Percentiles rank a stretch among this genome's conserved stretches.
Conservation (phyloP, 2,888 invertebrate species). For the Idaea aversata region DNA sequence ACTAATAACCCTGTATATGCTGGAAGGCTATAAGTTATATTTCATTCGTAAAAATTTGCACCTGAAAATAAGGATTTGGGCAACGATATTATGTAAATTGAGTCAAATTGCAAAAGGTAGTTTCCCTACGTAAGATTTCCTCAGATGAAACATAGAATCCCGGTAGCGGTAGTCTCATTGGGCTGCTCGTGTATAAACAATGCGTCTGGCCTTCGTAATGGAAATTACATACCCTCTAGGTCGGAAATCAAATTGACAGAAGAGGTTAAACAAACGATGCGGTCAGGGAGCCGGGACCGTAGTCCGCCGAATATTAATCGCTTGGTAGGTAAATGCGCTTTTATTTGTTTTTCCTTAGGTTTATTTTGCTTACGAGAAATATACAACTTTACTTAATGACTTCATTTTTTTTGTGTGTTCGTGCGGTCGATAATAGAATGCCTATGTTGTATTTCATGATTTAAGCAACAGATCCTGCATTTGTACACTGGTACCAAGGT, state of each 20-base stretch:
- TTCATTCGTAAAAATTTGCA: background rate
- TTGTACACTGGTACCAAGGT: no score
- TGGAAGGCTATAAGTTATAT: no score
- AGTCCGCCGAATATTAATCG: constrained; percentile 74
- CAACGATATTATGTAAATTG: background rate
- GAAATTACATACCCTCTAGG: constrained; percentile 78
- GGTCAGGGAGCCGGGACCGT: constrained; percentile 67
- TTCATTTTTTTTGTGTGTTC: constrained; percentile 7
- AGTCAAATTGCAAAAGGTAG: background rate
- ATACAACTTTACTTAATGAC: constrained; percentile 34
- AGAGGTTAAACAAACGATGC: constrained; percentile 79
- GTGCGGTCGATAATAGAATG: background rate
- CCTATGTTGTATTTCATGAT: constrained; percentile 1
- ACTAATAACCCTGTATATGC: no score
- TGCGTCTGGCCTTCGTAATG: constrained; percentile 71
- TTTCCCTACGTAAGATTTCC: constrained; percentile 35
- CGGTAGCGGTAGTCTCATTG: constrained; percentile 53
- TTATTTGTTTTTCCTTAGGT: constrained; percentile 68
- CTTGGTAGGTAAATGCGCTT: constrained; percentile 74
- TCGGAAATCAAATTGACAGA: constrained; percentile 79
- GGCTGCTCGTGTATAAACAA: constrained; percentile 67
- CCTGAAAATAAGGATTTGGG: background rate
- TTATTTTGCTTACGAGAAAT: constrained; percentile 39
- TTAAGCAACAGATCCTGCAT: background rate
- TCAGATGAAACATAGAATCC: constrained; percentile 55